Conservation (phyloP, 2,797 vertebrate genomes). For the Molossus molossus region DNA sequence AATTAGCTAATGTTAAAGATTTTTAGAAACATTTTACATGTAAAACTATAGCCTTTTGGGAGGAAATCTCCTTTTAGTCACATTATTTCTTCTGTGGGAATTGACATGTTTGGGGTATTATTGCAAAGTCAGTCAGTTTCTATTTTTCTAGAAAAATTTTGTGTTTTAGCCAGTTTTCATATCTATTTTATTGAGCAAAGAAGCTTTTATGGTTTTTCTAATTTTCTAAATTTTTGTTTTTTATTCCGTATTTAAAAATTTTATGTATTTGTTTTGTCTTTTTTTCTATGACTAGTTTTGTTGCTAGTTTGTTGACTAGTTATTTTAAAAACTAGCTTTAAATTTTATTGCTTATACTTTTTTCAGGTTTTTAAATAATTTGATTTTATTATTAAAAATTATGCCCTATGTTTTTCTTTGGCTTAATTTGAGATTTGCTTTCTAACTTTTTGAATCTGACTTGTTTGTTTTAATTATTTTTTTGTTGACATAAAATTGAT, state of each 20-base stretch:
- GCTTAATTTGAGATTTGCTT: background rate
- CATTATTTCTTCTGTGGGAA: background rate
- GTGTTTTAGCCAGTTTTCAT: background rate
- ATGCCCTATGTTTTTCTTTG: background rate
- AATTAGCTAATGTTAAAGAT: background rate
- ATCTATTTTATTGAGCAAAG: background rate
- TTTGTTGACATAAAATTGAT: background rate
- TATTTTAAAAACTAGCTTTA: slow-evolving; percentile 14
- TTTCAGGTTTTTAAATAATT: background rate
- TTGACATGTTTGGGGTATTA: background rate
- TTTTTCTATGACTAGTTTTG: background rate
- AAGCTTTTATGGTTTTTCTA: background rate
- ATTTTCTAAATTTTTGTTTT: background rate
- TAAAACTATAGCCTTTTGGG: background rate
- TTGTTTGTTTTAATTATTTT: background rate
- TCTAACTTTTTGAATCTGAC: background rate
- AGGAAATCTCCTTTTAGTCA: background rate
- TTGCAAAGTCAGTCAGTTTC: background rate
- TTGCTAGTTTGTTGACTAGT: background rate
- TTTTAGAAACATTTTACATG: background rate
- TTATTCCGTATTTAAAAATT: background rate
- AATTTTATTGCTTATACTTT: background rate
- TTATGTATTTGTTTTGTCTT: background rate
- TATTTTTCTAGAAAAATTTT: background rate
- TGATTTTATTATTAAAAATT: slow-evolving; percentile 11